Conservation (phyloP, 2,113 vertebrate species). For the Scopus umbretta region DNA sequence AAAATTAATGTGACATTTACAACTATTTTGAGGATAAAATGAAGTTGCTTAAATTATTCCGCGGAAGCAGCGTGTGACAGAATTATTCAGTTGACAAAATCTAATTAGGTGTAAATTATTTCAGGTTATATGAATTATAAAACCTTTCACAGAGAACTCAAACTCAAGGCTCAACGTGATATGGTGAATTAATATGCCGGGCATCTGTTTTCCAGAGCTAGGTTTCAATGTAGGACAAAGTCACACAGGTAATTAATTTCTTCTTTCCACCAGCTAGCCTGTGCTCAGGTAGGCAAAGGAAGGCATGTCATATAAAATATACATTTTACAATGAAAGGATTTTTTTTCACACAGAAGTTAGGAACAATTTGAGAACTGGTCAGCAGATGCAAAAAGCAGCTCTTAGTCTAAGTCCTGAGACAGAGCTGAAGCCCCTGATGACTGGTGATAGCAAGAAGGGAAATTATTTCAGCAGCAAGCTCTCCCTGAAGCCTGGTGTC, state of each 20-base stretch:
- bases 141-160: constrained; percentile 71
- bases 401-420: background rate
- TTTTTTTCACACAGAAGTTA: background rate
- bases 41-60: constrained; percentile 74
- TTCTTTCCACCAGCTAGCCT: background rate
- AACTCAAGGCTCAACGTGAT: constrained; percentile 60
- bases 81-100: constrained; percentile 80
- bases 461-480: background rate
- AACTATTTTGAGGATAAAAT: constrained; percentile 77
- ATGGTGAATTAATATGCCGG: constrained; percentile 55
- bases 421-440: background rate
- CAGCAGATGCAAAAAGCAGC: background rate
- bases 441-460: background rate
- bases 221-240: constrained; percentile 14
- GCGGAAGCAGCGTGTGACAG: constrained; percentile 65
- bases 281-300: background rate
- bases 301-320: background rate
- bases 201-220: constrained; percentile 6
- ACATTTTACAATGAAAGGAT: background rate
- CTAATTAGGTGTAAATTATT: constrained; percentile 82
- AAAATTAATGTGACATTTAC: constrained; percentile 81
- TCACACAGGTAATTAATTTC: constrained; percentile 25
- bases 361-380: background rate
- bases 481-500: background rate
- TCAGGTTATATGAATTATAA: constrained; percentile 75